phyloP scores from a whole-genome alignment of 1,140 invertebrate genomes.

The Daktulosphaira vitifoliae region DNA sequence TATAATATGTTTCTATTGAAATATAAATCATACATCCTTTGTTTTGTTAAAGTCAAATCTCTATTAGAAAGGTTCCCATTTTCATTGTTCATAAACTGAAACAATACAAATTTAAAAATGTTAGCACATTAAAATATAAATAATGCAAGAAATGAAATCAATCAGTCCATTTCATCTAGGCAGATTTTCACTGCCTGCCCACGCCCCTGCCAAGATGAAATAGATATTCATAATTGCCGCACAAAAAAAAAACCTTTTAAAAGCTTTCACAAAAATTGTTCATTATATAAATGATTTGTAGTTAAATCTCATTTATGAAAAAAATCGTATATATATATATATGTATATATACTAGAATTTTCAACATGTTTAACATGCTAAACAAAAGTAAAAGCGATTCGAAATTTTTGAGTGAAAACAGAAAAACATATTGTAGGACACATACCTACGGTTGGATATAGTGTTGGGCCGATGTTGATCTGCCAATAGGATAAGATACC shows the following conservation, averaged over 20 bases:
- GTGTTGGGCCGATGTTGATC: conserved; percentile 34
- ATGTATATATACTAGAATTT: not conserved
- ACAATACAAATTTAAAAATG: conserved; percentile 2
- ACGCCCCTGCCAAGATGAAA: conserved; percentile 32
- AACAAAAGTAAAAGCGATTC: not conserved
- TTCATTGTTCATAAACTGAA: conserved; percentile 25
- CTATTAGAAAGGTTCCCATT: conserved; percentile 15
- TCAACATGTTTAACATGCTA: not conserved
- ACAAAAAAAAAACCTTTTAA: not conserved
- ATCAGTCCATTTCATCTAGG: conserved; percentile 30
- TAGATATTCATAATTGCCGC: conserved; percentile 12
- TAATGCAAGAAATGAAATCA: not conserved
- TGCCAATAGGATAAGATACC: conserved; percentile 63
- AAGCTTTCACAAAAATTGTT: conserved; percentile 5
- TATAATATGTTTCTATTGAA: not conserved
- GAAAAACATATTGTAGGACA: conserved; percentile 16
- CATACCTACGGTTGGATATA: conserved; percentile 33
- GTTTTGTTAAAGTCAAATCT: conserved; percentile 15
- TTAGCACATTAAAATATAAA: not conserved
- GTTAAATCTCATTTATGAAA: too few relatives aligned
- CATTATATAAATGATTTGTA: too few relatives aligned
- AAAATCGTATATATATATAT: too few relatives aligned
- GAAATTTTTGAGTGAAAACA: conserved; percentile 9
- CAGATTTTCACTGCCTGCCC: conserved; percentile 22
- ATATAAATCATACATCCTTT: conserved; percentile 26